phyloP scores from a whole-genome alignment of 1,140 invertebrate genomes.

The Schmidtea mediterranea region DNA sequence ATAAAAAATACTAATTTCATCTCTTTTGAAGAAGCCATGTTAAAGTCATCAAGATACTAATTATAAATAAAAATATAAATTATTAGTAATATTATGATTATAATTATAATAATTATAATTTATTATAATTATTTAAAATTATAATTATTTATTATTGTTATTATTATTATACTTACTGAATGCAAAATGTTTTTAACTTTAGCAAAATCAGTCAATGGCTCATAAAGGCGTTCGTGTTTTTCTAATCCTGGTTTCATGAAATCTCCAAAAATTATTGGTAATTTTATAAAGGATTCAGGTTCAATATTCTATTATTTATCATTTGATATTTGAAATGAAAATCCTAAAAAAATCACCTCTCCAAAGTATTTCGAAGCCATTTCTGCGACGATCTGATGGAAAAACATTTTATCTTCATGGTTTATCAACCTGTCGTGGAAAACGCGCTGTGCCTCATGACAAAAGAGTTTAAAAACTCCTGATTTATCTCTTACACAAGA shows the following conservation, averaged over 20 bases:
- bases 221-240: conserved; percentile 20
- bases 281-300: conserved; percentile 17
- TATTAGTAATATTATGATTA: too few species aligned
- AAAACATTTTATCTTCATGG: conserved; percentile 24
- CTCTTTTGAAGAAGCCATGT: conserved; percentile 20
- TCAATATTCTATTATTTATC: conserved; percentile 15
- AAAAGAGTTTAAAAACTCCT: conserved; percentile 24
- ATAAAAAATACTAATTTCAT: conserved; percentile 26
- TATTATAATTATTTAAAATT: neutral
- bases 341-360: conserved; percentile 13
- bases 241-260: conserved; percentile 24
- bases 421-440: conserved; percentile 28
- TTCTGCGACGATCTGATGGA: conserved; percentile 23
- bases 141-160: neutral
- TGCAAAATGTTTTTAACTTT: conserved; percentile 20
- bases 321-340: neutral
- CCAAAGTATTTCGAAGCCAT: conserved; percentile 25
- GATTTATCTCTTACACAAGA: conserved; percentile 19
- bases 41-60: conserved; percentile 26
- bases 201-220: conserved; percentile 19
- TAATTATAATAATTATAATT: neutral
- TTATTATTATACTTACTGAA: conserved; percentile 16
- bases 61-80: conserved; percentile 6
- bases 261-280: conserved; percentile 27
- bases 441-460: conserved; percentile 24